Evolutionary conservation across 2,888 invertebrate species (phyloP).

Genomic region (Patella depressa): DNA sequence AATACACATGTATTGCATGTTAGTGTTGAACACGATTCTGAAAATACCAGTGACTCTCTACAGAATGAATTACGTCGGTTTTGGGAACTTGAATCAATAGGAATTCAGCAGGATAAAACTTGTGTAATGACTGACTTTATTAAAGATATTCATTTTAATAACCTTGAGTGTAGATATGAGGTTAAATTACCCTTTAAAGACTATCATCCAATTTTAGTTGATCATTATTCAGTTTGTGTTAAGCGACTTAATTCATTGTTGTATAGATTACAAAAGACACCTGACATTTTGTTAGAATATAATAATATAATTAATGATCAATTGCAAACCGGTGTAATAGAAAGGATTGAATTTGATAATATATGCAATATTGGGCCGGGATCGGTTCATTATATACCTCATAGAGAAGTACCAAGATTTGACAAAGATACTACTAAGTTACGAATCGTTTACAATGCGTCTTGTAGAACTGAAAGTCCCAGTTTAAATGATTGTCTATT

Average conservation of each 20-base stretch:
- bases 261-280: background rate
- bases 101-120: background rate
- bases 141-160: background rate
- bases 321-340: background rate
- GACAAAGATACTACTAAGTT: background rate
- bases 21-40: background rate
- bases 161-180: background rate
- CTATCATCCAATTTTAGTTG: background rate
- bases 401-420: background rate
- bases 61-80: background rate
- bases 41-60: background rate
- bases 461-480: background rate
- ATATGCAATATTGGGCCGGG: background rate
- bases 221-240: constrained; percentile 4
- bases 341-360: background rate
- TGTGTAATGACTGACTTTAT: background rate
- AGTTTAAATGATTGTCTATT: background rate
- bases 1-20: background rate
- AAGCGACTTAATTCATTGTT: background rate
- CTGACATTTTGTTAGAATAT: background rate
- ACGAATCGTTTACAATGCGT: background rate
- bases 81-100: background rate
- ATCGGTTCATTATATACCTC: background rate
- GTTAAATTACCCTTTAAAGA: constrained; percentile 2
- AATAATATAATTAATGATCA: background rate